Evolutionary conservation across 2,113 vertebrate species (phyloP), one percentile per base, ranked within the genome.

Genomic region (Falco punctatus): DNA sequence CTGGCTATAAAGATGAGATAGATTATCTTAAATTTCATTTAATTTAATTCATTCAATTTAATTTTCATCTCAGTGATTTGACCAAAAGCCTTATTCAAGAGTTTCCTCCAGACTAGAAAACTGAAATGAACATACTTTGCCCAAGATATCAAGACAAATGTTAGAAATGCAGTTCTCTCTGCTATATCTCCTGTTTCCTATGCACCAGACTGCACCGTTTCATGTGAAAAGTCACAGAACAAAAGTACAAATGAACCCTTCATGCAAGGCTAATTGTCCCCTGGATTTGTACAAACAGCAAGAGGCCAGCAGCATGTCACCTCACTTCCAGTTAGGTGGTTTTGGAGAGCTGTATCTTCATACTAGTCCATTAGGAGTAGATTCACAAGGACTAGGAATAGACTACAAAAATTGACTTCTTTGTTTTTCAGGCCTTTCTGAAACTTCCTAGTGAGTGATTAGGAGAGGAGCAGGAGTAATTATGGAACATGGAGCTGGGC

Each of bases 401-500:
- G 23, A 14, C 24, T 35, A 52, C 9, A 85, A 70, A 92, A 58
- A n/a, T 1, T 10, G 10, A 22, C 12, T 4, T 6, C 11, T 77
- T 67, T 92, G 21, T 24, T 65, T 86, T 69, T 77, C n/a, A 65
- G 19, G 11, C 13, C 44, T 58, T 66, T 81, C 27, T 54, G 58
- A 73, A 86, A 40, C 5, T 77, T 72, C 14, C 12, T 40, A 24
- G 27, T 69, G 35, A 32, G 33, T 13, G 6, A 40, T 6, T 65
- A 8, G 4, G 3, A 18, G 6, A 16, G 11, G 5, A 78, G 4
- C 28, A 35, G 61, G 6, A 51, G 13, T 69, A 81, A 33, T 22
- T 33, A 51, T 55, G 44, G 15, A 23, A 28, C 1, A 4, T 0
- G 1, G 18, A 78, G 32, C 17, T 48, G n/a, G 15, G 26, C 32